phyloP scores from a whole-genome alignment of 2,113 vertebrate species.

The Penelope pileata region DNA sequence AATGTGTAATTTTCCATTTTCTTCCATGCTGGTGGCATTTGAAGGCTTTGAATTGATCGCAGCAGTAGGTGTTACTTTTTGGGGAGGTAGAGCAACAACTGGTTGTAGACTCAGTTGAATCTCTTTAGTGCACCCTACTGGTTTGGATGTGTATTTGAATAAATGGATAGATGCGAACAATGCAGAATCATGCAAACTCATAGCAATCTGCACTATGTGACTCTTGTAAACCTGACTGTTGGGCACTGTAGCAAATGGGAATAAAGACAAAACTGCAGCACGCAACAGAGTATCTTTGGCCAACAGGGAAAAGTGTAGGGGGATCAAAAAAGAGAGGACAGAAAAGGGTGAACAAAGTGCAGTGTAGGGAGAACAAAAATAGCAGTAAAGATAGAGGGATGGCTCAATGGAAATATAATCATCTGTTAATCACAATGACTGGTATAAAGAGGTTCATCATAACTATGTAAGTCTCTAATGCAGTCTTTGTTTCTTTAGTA shows the following conservation, averaged over 20 bases:
- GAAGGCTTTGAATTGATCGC: slow-evolving; percentile 34
- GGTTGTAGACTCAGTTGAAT: neutral
- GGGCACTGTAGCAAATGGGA: neutral
- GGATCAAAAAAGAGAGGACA: neutral
- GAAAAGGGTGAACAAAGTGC: neutral
- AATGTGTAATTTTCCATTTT: slow-evolving; percentile 32
- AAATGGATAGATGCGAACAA: neutral
- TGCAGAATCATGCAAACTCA: neutral
- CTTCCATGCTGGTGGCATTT: slow-evolving; percentile 38
- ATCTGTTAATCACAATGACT: neutral
- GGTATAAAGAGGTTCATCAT: neutral
- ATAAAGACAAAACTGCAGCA: neutral
- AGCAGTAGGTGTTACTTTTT: slow-evolving; percentile 26
- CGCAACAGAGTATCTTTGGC: neutral
- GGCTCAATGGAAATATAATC: neutral
- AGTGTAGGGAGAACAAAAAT: neutral
- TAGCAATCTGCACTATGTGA: neutral
- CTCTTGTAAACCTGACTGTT: neutral
- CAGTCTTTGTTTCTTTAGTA: neutral
- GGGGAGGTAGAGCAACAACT: neutral
- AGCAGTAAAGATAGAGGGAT: neutral
- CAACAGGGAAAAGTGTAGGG: neutral
- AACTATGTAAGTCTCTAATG: neutral
- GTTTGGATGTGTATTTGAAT: slow-evolving; percentile 3
- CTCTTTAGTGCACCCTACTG: neutral